Base-by-base conservation (phyloP, 2,888 invertebrate species). In the Dysmachus trigonus region DNA sequence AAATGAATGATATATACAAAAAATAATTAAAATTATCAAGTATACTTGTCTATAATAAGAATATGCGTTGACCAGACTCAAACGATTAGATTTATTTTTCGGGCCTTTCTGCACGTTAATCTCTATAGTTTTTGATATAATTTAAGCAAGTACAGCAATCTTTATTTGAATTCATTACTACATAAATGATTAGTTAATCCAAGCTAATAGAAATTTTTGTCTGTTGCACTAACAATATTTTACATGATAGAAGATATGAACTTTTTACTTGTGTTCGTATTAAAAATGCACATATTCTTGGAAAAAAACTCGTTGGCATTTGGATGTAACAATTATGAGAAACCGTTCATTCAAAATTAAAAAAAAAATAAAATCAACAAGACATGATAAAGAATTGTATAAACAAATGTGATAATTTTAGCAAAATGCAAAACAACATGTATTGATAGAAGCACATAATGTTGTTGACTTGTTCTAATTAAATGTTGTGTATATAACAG, bases 281-380 rank as follows among this genome's bases (percentile, higher is more conserved):
- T 87, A 87, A 87, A 87, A 87, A 87, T 87, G 87, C 87, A 87
- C 86, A 87, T 87, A 87, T 87, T 87, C 76, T 81, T 53, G 74
- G 8, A 84, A 73, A 30, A 8, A 83, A 83, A 15, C 10, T 22
- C 13, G 62, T 47, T 38, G 41, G 53, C n/a, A 72, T 71, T 83
- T 83, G 71, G 41, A 72, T 72, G 18, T 81, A 33, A 81, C 62
- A 81, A 31, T 53, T 47, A 81, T 53, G 62, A 76, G 31, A 81
- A 81, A 81, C 41, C 31, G 30, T 73, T 73, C 62, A 81, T 81
- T 81, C 62, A 81, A 81, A 81, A 27, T 13, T 47, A 81, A 51
- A 81, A 77, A 31, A 41, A 41, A 51, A 62, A 18, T n/a, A n/a
- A n/a, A n/a, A n/a, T n/a, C n/a, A n/a, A 62, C 62, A 62, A 62